Percentiles rank a stretch among this genome's conserved stretches.
These are phyloP conservation scores for Neotoxoptera formosana DNA, from an alignment of 1,140 invertebrate genomes.

Conservation along the genomic window DNA sequence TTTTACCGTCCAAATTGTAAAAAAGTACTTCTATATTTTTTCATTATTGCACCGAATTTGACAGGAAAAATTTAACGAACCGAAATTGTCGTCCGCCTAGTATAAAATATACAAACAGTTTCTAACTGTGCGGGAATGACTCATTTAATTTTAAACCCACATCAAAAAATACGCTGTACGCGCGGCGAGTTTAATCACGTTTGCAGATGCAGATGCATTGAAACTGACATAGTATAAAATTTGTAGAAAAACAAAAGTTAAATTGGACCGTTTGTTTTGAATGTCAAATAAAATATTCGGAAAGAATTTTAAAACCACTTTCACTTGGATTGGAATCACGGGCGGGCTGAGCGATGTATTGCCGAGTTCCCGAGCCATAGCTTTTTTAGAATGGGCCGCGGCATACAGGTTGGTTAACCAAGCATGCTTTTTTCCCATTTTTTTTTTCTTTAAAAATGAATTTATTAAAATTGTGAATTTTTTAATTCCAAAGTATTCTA, in stretches of 20 bases:
- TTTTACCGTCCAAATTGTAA: background rate
- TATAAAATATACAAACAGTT: background rate
- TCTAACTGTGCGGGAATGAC: background rate
- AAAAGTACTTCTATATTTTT: background rate
- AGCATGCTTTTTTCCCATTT: background rate
- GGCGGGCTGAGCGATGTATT: background rate
- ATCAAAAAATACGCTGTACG: background rate
- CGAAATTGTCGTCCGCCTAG: background rate
- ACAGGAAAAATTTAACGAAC: background rate
- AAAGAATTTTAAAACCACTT: background rate
- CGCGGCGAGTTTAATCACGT: background rate
- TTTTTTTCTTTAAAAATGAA: background rate
- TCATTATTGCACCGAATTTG: background rate
- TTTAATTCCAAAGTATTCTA: background rate
- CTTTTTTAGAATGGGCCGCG: background rate
- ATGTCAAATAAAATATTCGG: background rate
- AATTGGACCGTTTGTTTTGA: background rate
- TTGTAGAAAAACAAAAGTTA: background rate
- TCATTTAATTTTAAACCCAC: background rate
- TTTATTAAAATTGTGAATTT: background rate
- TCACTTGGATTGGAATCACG: background rate
- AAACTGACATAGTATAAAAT: background rate
- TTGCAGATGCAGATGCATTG: background rate
- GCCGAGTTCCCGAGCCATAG: background rate
- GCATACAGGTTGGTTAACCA: background rate